A percentile compares a stretch with the other conserved stretches of the same genome.
Conservation (phyloP, 2,888 invertebrate species). For the Linyphia triangularis region DNA sequence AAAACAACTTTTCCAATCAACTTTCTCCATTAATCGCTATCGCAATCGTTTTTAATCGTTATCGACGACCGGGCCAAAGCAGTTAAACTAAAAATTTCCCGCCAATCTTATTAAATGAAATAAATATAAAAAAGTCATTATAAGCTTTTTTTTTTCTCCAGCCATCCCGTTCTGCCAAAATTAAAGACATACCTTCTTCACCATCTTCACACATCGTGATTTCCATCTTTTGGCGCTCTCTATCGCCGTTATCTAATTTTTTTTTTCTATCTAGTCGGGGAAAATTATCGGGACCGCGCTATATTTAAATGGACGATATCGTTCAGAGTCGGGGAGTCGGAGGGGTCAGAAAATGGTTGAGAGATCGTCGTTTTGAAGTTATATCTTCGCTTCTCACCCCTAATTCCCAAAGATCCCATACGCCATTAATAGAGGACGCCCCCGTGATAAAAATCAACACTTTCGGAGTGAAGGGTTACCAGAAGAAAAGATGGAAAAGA, state of each 20-base stretch:
- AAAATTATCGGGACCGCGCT: conserved; percentile 57
- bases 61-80: conserved; percentile 74
- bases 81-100: conserved; percentile 74
- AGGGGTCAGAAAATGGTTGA: conserved; percentile 64
- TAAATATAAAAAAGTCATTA: conserved; percentile 64
- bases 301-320: conserved; percentile 74
- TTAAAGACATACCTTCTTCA: conserved; percentile 64
- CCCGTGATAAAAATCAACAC: conserved; percentile 72
- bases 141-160: conserved; percentile 44
- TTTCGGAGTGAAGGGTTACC: conserved; percentile 60
- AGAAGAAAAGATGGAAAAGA: neutral
- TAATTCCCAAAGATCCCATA: conserved; percentile 74
- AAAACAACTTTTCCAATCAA: conserved; percentile 75
- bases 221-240: conserved; percentile 66
- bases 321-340: conserved; percentile 39
- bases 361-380: conserved; percentile 64
- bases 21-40: conserved; percentile 72
- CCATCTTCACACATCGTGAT: conserved; percentile 53
- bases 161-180: conserved; percentile 43
- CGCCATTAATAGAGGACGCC: conserved; percentile 71
- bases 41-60: conserved; percentile 74
- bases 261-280: conserved; percentile 50
- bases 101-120: conserved; percentile 74
- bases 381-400: conserved; percentile 69
- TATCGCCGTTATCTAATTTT: conserved; percentile 62